Evolutionary conservation across 2,113 vertebrate genomes (phyloP), one percentile per base, ranked within the genome.

Genomic region (Barbus barbus): DNA sequence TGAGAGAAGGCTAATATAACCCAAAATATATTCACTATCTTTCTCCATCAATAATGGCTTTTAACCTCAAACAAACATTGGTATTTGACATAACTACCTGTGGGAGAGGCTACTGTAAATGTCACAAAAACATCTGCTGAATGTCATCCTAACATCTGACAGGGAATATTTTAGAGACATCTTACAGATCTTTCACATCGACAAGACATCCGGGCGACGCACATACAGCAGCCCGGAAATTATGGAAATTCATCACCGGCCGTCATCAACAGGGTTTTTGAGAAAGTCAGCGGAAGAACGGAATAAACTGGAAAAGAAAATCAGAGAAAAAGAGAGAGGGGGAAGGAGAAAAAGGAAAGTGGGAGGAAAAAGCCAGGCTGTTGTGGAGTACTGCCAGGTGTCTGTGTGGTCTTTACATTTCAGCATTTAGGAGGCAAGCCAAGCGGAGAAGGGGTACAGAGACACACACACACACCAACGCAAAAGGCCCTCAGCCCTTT

Each of bases 321-420:
- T 79, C 44, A 71, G 9, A 33, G 63, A 58, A 81, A 67, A 71
- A 38, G 81, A 67, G 67, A 82, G 48, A 18, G 16, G 46, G 22
- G 81, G 86, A 82, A 61, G 72, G 18, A 82, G 48, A 78, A 85
- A 69, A 83, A 61, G 72, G 80, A 81, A 79, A 76, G 75, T 63
- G 80, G 58, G 80, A 83, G 84, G 88, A 63, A 83, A 86, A 91
- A 93, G 91, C 92, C 92, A 91, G 90, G 91, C 91, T 90, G 91
- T 88, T 83, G 90, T 95, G 94, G 93, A 94, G 90, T 78, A 18
- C 87, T 92, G 94, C 94, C 94, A 95, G 93, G 88, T 91, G 88
- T 93, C 93, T 94, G 94, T 95, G 94, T 95, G 94, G 94, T 95
- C 94, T 92, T 89, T 90, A 90, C 91, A 90, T 94, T 93, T 93